Evolutionary conservation across 2,797 vertebrate species (phyloP), one percentile per base, ranked within the genome.

Genomic region (Limnodromus scolopaceus): DNA sequence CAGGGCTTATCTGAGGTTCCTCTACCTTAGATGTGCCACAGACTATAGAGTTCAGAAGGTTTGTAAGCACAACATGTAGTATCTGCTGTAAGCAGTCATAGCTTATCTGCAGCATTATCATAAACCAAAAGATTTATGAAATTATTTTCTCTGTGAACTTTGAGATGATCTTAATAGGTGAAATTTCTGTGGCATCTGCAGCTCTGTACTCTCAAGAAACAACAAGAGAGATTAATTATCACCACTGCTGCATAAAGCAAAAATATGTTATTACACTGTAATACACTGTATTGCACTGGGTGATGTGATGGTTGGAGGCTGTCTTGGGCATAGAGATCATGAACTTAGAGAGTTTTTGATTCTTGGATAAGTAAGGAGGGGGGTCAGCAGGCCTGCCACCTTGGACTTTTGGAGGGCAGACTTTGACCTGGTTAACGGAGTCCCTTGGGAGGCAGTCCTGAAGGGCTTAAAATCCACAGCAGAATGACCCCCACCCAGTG

Each of bases 241-340:
- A 53, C 51, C 11, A 45, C 58, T 30, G n/a, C 28, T 53, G 10
- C 38, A 49, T 48, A 36, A 60, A 75, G 34, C 22, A 43, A 36
- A 72, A 43, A 39, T 41, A 36, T 8, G 13, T 48, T 48, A 19
- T 30, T 51, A 41, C 32, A 36, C 34, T n/a, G 19, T 70, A 18
- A 45, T 45, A 54, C 49, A 45, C 39, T 28, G 24, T 61, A 22
- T 54, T 54, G 55, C 61, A 55, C 41, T 24, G 51, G 16, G 8
- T 57, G 63, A 38, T 36, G 13, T 57, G 34, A 32, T 46, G 53
- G 41, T n/a, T 68, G 64, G 53, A 69, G 53, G 53, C 43, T 1
- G 1, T 39, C 53, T 39, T 39, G 64, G 45, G 34, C 30, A n/a
- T 1, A 80, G 28, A 0, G 1, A 25, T 57, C 22, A 55, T 10